phyloP scores from a whole-genome alignment of 1,140 invertebrate genomes.

The Teleopsis dalmanni region DNA sequence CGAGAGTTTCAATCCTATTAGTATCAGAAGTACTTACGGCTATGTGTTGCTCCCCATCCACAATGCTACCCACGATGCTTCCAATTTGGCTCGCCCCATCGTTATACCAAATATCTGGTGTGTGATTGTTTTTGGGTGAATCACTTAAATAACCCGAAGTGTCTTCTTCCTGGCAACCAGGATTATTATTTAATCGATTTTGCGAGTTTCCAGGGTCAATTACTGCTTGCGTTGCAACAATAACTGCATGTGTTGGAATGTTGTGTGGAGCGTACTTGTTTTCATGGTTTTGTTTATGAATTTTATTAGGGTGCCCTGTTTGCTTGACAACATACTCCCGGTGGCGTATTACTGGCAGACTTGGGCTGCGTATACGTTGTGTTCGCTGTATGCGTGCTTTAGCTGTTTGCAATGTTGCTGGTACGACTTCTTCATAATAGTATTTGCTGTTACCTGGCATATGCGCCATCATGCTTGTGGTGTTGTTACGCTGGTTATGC shows the following conservation, averaged over 20 bases:
- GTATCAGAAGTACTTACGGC: constrained; percentile 32
- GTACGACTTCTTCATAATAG: constrained; percentile 27
- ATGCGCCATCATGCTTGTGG: constrained; percentile 15
- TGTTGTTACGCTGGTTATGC: constrained; percentile 8
- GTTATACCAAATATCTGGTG: constrained; percentile 41
- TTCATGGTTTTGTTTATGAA: no score
- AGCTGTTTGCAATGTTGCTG: constrained; percentile 32
- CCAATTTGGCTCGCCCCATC: constrained; percentile 36
- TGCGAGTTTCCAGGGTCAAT: neutral
- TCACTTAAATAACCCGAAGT: constrained; percentile 62
- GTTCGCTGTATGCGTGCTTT: constrained; percentile 36
- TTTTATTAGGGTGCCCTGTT: constrained; percentile 11
- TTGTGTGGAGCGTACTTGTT: constrained; percentile 11
- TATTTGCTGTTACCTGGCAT: constrained; percentile 18
- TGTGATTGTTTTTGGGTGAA: constrained; percentile 46
- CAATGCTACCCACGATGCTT: constrained; percentile 18
- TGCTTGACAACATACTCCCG: constrained; percentile 16
- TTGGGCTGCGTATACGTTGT: constrained; percentile 33
- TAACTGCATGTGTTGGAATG: neutral
- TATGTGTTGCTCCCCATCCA: constrained; percentile 10
- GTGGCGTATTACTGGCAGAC: constrained; percentile 36
- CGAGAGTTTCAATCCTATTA: no score
- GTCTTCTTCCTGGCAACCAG: constrained; percentile 51
- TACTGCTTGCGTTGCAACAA: neutral
- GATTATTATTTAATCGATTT: constrained; percentile 10